A percentile compares a stretch with the other conserved stretches of the same genome.
phyloP scores from a whole-genome alignment of 2,888 invertebrate species.

The Melieria crassipennis region DNA sequence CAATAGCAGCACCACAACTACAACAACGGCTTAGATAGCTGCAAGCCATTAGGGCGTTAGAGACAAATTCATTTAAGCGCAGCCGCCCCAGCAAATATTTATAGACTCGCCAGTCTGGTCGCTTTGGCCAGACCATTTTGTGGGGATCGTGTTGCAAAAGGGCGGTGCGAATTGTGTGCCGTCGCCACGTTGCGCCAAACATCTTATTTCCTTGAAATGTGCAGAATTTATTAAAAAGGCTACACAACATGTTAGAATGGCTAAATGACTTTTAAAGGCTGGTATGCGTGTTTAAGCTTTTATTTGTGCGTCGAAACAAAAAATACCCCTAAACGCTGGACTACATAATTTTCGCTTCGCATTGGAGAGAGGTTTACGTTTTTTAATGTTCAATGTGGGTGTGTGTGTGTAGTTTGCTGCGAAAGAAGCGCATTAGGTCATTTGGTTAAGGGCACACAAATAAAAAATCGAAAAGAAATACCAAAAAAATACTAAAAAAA shows the following conservation, averaged over 20 bases:
- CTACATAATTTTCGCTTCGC: constrained; percentile 8
- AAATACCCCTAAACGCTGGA: background rate
- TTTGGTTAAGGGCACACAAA: constrained; percentile 50
- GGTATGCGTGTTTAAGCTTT: constrained; percentile 49
- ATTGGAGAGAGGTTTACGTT: background rate
- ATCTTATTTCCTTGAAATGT: constrained; percentile 36
- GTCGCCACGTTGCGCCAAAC: constrained; percentile 14
- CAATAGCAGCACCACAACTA: background rate
- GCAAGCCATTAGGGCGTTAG: constrained; percentile 51
- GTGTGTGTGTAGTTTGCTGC: background rate
- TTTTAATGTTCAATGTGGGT: background rate
- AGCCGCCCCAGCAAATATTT: constrained; percentile 55
- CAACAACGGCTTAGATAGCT: constrained; percentile 3
- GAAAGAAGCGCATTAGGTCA: constrained; percentile 54
- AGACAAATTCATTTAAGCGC: constrained; percentile 56
- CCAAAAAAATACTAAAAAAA: constrained; percentile 19
- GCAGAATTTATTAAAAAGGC: background rate
- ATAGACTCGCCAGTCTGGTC: constrained; percentile 49
- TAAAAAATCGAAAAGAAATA: constrained; percentile 17
- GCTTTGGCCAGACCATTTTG: background rate
- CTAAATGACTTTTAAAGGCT: constrained; percentile 45
- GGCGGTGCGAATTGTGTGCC: constrained; percentile 32
- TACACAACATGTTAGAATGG: constrained; percentile 52
- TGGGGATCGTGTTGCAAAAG: constrained; percentile 49
- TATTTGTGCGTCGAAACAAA: constrained; percentile 24